phyloP scores from a whole-genome alignment of 1,140 invertebrate genomes.

The Dendrolimus punctatus region DNA sequence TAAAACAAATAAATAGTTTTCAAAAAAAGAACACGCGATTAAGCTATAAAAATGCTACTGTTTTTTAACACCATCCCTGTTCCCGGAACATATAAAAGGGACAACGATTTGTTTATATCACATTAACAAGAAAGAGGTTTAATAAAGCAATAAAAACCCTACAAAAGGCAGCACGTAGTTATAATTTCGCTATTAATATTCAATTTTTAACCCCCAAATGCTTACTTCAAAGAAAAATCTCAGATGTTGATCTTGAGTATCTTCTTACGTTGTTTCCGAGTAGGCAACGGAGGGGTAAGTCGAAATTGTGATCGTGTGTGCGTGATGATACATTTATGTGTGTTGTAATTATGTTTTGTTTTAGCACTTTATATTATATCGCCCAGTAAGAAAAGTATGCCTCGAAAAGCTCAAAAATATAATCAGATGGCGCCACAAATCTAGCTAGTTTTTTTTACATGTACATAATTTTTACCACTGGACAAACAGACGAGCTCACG shows the following conservation, averaged over 20 bases:
- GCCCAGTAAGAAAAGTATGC: too few relatives aligned
- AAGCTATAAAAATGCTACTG: constrained; percentile 65
- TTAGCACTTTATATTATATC: too few relatives aligned
- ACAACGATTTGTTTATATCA: constrained; percentile 59
- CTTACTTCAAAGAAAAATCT: constrained; percentile 60
- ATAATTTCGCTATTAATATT: constrained; percentile 70
- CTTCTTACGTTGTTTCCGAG: constrained; percentile 48
- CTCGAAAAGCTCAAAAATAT: too few relatives aligned
- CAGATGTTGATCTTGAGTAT: constrained; percentile 49
- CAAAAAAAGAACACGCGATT: constrained; percentile 52
- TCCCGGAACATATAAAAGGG: constrained; percentile 48
- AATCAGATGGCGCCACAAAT: too few relatives aligned
- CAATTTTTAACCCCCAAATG: constrained; percentile 56
- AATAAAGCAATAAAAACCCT: constrained; percentile 65
- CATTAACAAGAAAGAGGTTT: constrained; percentile 54
- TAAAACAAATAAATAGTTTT: neutral
- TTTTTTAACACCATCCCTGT: constrained; percentile 59
- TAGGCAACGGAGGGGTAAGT: constrained; percentile 38
- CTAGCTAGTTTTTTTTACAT: too few relatives aligned
- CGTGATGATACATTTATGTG: too few relatives aligned
- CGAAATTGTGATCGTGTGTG: too few relatives aligned
- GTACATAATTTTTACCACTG: too few relatives aligned
- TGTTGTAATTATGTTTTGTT: too few relatives aligned
- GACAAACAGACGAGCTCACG: too few relatives aligned
- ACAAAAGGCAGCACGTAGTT: constrained; percentile 30